Evolutionary conservation across 2,797 vertebrate species (phyloP), one percentile per base, ranked within the genome.

Genomic region (Sebastolobus alascanus): DNA sequence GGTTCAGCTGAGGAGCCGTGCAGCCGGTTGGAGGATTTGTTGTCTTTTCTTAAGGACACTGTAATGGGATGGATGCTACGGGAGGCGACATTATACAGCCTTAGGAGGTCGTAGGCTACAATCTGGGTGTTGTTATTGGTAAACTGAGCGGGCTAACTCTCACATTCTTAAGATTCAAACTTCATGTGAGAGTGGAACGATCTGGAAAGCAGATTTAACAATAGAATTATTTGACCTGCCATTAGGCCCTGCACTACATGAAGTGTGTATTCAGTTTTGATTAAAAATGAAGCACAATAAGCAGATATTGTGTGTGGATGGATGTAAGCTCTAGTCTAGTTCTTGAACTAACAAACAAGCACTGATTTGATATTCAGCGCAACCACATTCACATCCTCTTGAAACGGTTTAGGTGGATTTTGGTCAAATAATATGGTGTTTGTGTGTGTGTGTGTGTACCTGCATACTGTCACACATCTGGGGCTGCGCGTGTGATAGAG

Each of bases 1-100:
- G 58, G 78, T 56, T 83, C 64, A 82, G 20, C 68, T 71, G 37
- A 68, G 68, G 65, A 73, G 37, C 8, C 25, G 8, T 55, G 29
- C 1, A 71, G 22, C 67, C 43, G 27, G 2, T 72, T 59, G 29
- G 35, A 60, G 61, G 56, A n/a, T 73, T 66, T 78, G 22, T 4
- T 43, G 9, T 73, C 58, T 50, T 77, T 68, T n/a, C n/a, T 65
- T 31, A 22, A 2, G 20, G 52, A 58, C 27, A 4, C 35, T 70
- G 33, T 3, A 40, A 13, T 22, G 9, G 67, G 12, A 8, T 16
- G 50, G 64, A 38, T 73, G 0, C 13, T 20, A 4, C 16, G 11
- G 18, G 18, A 55, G 43, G 59, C 64, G 37, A 75, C 5, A 73
- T 79, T 56, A 52, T 29, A 77, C 37, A 9, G 33, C 56, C 80